Percentiles rank a stretch among this genome's conserved stretches.
phyloP scores from a whole-genome alignment of 1,140 invertebrate genomes.

The Listronotus bonariensis region DNA sequence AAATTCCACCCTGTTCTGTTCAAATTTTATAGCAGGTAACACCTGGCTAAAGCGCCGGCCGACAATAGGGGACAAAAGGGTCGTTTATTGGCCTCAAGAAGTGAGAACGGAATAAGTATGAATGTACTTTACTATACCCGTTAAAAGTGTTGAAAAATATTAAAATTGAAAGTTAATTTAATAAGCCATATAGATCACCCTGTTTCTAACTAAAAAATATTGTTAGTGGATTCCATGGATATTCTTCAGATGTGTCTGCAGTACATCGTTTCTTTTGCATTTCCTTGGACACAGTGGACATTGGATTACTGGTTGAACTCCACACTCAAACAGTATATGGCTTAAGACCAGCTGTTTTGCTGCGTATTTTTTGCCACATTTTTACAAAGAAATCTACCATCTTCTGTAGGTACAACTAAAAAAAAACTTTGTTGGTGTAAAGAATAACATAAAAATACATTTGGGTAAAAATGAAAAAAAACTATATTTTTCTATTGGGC shows the following conservation, averaged over 20 bases:
- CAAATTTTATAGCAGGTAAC: too few relatives aligned
- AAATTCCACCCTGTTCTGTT: too few relatives aligned
- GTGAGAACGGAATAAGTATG: too few relatives aligned
- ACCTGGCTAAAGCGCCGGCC: too few relatives aligned
- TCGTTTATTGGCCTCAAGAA: too few relatives aligned
- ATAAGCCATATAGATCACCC: neutral
- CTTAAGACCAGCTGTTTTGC: constrained; percentile 61
- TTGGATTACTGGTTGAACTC: constrained; percentile 60
- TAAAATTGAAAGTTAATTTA: neutral
- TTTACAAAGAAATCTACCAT: constrained; percentile 33
- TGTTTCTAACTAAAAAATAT: neutral
- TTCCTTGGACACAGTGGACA: constrained; percentile 50
- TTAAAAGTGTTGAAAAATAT: too few relatives aligned
- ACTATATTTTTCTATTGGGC: too few relatives aligned
- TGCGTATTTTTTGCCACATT: constrained; percentile 64
- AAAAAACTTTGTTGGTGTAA: neutral
- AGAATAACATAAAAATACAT: too few relatives aligned
- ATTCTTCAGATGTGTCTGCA: constrained; percentile 47
- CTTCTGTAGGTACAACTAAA: constrained; percentile 34
- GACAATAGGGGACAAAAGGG: too few relatives aligned
- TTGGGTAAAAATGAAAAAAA: too few relatives aligned
- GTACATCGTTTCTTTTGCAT: constrained; percentile 50
- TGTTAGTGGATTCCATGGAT: constrained; percentile 45
- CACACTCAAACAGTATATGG: constrained; percentile 70
- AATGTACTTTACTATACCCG: too few relatives aligned